Base-by-base conservation (phyloP, 2,113 vertebrate species). In the Malaclemys terrapin region DNA sequence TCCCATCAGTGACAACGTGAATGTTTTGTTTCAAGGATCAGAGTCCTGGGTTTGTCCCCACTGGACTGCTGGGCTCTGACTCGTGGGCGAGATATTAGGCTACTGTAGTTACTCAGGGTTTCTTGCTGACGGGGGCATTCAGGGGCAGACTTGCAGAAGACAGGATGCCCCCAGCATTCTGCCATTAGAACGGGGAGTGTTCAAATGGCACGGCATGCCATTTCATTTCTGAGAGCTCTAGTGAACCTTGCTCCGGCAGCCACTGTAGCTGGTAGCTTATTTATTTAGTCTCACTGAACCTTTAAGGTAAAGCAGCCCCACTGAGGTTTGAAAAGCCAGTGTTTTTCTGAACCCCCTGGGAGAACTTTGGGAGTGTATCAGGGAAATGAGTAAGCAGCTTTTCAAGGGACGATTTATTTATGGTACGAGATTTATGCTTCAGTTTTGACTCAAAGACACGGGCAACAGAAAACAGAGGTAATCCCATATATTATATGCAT, bases 131-230 rank as follows among this genome's bases (percentile, higher is more conserved):
- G n/a, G 13, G 14, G 35, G 17, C n/a, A 38, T 38, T 38, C 65
- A 29, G 19, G 42, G 47, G 24, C 42, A 78, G 11, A 78, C 42
- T 29, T 27, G 38, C 24, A 78, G 12, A 14, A 47, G 45, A 78
- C 4, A 47, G 75, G 75, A 45, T 78, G 75, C 42, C 24, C 53
- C 24, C 80, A 38, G 52, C 20, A 19, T 54, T 42, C 19, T 13
- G 80, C 50, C 24, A 45, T 25, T 42, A 56, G 52, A 53, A 49
- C 27, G 69, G 57, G 49, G 25, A 11, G 10, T 8, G 19, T 54
- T 53, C 47, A 49, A n/a, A 75, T 1, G 0, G 19, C 56, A n/a
- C 1, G 9, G 14, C 0, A 0, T 56, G 75, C 2, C 0, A 53
- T 62, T 62, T 20, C 3, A 0, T 2, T 95, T 80, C 82, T 3